Percentiles rank a stretch among this genome's conserved stretches.
phyloP scores from a whole-genome alignment of 2,113 vertebrate genomes.

The Corythornis madagascariensis region DNA sequence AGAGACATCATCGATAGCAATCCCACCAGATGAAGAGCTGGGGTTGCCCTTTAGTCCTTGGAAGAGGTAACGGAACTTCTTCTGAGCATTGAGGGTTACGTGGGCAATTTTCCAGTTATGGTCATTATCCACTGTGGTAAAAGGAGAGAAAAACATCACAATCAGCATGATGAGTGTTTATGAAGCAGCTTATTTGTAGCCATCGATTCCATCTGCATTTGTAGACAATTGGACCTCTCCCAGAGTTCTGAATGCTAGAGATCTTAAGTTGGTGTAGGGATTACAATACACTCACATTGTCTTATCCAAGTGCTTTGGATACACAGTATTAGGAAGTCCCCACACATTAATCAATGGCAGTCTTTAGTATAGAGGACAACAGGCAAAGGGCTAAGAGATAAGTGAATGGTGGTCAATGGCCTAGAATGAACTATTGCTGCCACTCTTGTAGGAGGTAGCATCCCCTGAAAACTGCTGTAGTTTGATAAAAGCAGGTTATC shows the following conservation, averaged over 20 bases:
- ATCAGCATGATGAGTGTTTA: neutral
- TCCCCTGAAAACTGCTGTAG: neutral
- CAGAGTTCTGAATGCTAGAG: neutral
- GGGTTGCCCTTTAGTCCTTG: slow-evolving; percentile 81
- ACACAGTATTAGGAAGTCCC: neutral
- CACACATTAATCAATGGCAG: neutral
- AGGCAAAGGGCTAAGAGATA: neutral
- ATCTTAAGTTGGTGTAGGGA: neutral
- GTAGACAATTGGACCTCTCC: neutral
- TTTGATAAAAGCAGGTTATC: neutral
- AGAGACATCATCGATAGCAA: slow-evolving; percentile 85
- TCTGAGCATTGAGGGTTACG: slow-evolving; percentile 76
- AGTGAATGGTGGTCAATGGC: neutral
- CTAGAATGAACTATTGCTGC: neutral
- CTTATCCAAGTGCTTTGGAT: neutral
- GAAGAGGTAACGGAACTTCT: slow-evolving; percentile 91
- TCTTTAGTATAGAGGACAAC: neutral
- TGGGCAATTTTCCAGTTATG: slow-evolving; percentile 88
- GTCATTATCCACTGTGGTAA: slow-evolving; percentile 77
- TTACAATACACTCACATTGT: neutral
- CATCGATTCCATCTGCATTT: neutral
- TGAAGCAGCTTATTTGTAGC: neutral
- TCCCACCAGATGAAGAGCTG: slow-evolving; percentile 77
- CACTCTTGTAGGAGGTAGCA: neutral
- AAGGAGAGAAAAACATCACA: neutral